These are phyloP conservation scores for Chitala chitala DNA, from an alignment of 2,113 vertebrate species.

Conservation along the genomic window DNA sequence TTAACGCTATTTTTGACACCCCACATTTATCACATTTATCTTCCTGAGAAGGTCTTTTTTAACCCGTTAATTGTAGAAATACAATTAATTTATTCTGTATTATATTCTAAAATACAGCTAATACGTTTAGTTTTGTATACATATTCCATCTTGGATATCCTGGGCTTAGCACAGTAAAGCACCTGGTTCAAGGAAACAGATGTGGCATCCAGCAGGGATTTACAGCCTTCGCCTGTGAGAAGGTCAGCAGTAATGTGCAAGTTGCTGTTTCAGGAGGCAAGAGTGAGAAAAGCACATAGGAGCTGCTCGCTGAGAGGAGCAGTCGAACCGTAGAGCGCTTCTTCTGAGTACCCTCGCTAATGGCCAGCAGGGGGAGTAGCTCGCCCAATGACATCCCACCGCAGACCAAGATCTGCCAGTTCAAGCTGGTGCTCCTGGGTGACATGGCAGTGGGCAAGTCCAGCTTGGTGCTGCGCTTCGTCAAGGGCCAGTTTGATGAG, in stretches of 20 bases:
- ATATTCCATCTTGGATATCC: background rate
- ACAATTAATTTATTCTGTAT: background rate
- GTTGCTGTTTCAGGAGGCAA: background rate
- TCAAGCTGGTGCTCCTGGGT: constrained; percentile 65
- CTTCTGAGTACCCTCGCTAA: constrained; percentile 39
- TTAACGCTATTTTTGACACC: background rate
- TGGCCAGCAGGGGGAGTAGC: constrained; percentile 67
- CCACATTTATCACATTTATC: no score
- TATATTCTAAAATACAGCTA: background rate
- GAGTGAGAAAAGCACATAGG: background rate
- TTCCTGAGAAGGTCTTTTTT: no score
- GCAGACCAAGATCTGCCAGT: constrained; percentile 71
- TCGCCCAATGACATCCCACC: constrained; percentile 60
- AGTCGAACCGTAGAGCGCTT: constrained; percentile 31
- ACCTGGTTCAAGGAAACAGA: no score
- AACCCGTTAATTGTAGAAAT: no score
- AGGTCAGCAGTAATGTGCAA: background rate
- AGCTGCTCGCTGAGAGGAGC: constrained; percentile 25
- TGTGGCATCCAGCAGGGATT: no score
- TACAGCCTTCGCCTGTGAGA: background rate
- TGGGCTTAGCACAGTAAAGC: background rate
- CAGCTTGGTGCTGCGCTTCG: constrained; percentile 65
- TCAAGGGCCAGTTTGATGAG: constrained; percentile 69
- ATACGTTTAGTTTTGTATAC: background rate
- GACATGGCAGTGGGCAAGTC: constrained; percentile 67